These are phyloP conservation scores for Temnothorax curvispinosus DNA, from an alignment of 1,140 invertebrate species.

Conservation along the genomic window DNA sequence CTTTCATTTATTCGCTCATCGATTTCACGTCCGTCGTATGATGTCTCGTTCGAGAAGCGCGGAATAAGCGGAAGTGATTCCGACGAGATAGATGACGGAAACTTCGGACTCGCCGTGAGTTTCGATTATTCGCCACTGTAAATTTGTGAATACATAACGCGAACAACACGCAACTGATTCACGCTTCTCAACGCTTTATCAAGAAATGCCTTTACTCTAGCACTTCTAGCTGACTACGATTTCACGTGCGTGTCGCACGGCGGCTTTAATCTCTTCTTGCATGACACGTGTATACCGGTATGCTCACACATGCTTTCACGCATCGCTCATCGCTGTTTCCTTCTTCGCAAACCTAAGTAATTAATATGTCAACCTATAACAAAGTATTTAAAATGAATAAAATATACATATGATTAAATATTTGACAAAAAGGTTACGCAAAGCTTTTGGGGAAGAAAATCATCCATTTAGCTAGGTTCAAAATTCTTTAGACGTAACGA, in stretches of 20 bases:
- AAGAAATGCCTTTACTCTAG: background rate
- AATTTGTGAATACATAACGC: background rate
- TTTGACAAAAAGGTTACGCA: background rate
- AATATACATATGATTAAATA: background rate
- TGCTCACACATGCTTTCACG: background rate
- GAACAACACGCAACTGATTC: conserved; percentile 22
- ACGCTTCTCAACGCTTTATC: background rate
- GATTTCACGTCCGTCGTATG: conserved; percentile 36
- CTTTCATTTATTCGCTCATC: conserved; percentile 46
- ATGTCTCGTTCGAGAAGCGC: conserved; percentile 12
- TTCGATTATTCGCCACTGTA: conserved; percentile 24
- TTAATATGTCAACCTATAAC: too few relatives aligned
- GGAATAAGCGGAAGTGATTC: conserved; percentile 27
- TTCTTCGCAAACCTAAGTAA: background rate
- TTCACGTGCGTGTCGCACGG: conserved; percentile 45
- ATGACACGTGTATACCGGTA: background rate
- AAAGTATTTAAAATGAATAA: background rate
- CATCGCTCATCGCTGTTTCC: background rate
- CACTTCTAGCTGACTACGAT: background rate
- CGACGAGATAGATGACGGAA: background rate
- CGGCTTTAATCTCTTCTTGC: conserved; percentile 51
- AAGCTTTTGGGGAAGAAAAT: background rate
- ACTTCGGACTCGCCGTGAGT: background rate
- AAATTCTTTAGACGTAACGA: background rate
- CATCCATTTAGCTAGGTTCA: background rate